Percentiles rank a stretch among this genome's conserved stretches.
These are phyloP conservation scores for Hipparchia sbordonii DNA, from an alignment of 2,888 invertebrate species.

Conservation along the genomic window DNA sequence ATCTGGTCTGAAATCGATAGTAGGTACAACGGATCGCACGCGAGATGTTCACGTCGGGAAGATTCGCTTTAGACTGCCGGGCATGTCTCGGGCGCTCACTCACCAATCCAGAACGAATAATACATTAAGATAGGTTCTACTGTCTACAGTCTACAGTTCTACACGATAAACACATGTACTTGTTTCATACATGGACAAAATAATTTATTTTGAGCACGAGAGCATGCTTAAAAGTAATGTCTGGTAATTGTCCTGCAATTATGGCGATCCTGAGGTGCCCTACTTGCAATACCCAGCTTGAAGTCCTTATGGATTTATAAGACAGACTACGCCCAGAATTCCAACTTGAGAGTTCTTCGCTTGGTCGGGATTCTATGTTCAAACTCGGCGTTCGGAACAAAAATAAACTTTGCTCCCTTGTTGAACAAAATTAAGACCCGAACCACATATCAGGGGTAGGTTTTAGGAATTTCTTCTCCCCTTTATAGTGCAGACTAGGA, in stretches of 20 bases:
- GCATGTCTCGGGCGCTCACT: constrained; percentile 13
- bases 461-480: too few species aligned
- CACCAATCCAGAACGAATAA: constrained; percentile 17
- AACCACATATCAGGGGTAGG: too few species aligned
- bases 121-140: constrained; percentile 6
- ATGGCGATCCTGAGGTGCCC: not conserved
- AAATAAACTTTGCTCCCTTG: too few species aligned
- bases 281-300: not conserved
- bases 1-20: not conserved
- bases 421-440: too few species aligned
- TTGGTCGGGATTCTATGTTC: too few species aligned
- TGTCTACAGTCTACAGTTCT: not conserved
- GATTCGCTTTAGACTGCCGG: constrained; percentile 24
- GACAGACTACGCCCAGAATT: not conserved
- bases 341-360: too few species aligned
- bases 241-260: constrained; percentile 6
- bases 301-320: not conserved
- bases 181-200: not conserved
- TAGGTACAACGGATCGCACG: constrained; percentile 8
- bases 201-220: not conserved
- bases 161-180: not conserved
- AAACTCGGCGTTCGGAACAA: too few species aligned
- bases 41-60: constrained; percentile 28
- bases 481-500: too few species aligned
- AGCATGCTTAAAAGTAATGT: not conserved